Conservation (phyloP, 2,113 vertebrate genomes). For the Phalacrocorax aristotelis region DNA sequence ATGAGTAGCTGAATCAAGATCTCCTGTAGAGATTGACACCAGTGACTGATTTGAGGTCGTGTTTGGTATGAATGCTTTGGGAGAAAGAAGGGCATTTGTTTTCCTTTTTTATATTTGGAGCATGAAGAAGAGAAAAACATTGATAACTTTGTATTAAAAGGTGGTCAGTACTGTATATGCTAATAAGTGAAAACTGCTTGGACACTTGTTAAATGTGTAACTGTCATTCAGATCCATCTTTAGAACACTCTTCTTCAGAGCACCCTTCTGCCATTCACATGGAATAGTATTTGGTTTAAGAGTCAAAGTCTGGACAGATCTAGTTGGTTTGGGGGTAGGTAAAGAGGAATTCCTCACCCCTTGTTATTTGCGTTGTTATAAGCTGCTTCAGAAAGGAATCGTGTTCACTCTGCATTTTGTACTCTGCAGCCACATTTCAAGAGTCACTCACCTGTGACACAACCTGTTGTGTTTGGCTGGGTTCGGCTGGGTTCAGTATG, state of each 20-base stretch:
- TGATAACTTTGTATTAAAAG: neutral
- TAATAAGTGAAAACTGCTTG: neutral
- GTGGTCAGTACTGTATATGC: neutral
- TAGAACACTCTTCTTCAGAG: neutral
- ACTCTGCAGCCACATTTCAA: neutral
- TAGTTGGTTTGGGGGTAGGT: neutral
- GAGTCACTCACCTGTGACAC: neutral
- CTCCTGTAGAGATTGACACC: neutral
- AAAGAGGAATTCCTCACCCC: neutral
- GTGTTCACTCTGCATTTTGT: neutral
- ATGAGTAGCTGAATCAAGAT: neutral
- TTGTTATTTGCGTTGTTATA: neutral
- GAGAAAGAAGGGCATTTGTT: neutral
- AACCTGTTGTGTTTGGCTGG: conserved; percentile 31
- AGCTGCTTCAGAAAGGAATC: neutral
- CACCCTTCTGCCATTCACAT: neutral
- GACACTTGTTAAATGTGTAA: neutral
- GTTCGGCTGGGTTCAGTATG: neutral
- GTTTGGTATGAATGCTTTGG: neutral
- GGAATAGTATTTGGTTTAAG: neutral
- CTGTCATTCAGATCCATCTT: neutral
- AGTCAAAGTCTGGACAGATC: neutral
- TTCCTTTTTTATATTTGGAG: neutral
- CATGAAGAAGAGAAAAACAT: neutral
- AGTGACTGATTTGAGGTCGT: neutral